phyloP scores from a whole-genome alignment of 2,797 vertebrate genomes.

The Ceryle rudis region DNA sequence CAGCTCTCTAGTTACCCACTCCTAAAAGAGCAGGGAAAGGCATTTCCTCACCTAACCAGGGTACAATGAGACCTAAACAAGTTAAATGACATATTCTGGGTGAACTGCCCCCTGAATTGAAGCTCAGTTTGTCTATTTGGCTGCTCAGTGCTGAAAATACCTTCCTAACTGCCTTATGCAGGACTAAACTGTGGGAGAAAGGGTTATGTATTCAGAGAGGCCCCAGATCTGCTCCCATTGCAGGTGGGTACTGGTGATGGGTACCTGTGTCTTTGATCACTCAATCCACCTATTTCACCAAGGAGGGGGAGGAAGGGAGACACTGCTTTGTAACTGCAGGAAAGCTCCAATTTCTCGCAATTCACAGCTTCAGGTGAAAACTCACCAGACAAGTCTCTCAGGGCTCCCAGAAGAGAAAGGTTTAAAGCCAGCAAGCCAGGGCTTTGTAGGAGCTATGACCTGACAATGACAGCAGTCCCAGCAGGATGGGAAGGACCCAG shows the following conservation, averaged over 20 bases:
- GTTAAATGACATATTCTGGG: neutral
- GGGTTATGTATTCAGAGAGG: neutral
- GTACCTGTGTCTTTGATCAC: rapidly evolving
- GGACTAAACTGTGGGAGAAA: neutral
- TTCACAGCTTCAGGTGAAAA: neutral
- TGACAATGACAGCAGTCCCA: rapidly evolving
- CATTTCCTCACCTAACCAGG: neutral
- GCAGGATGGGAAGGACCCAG: neutral
- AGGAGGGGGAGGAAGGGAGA: neutral
- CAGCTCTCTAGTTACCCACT: neutral
- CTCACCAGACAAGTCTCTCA: neutral
- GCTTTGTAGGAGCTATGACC: neutral
- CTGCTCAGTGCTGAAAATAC: neutral
- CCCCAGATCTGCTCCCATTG: neutral
- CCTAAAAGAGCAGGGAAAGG: neutral
- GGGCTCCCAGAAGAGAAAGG: neutral
- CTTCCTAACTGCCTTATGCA: neutral
- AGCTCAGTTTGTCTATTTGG: neutral
- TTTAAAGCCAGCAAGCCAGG: neutral
- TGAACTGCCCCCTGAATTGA: neutral
- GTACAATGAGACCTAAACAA: neutral
- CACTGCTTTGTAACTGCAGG: neutral
- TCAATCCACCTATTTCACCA: neutral
- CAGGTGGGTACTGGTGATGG: neutral
- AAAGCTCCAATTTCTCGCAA: neutral